Evolutionary conservation across 2,113 vertebrate species (phyloP).

Genomic region (Scomber japonicus): DNA sequence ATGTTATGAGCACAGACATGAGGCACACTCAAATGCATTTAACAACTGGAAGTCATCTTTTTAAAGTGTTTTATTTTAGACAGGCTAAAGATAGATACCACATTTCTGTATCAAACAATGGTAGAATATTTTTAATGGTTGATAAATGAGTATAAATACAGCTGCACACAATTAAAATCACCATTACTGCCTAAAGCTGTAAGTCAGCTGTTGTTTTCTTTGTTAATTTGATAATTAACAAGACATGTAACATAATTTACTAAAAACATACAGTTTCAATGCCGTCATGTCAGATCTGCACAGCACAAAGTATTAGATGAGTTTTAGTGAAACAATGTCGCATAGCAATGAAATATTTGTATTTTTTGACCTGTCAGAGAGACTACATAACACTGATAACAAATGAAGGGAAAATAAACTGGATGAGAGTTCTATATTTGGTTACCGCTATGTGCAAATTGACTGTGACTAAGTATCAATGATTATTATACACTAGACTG

Average conservation of each 20-base stretch:
- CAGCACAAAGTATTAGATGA: not conserved
- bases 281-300: not conserved
- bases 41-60: not conserved
- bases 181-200: not conserved
- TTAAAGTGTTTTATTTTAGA: conserved; percentile 24
- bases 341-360: conserved; percentile 24
- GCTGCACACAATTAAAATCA: conserved; percentile 42
- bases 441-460: conserved; percentile 42
- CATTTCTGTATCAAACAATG: conserved; percentile 2
- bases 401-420: conserved; percentile 56
- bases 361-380: conserved; percentile 36
- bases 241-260: conserved; percentile 33
- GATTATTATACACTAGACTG: conserved; percentile 47
- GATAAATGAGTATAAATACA: conserved; percentile 44
- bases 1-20: not conserved
- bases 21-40: not conserved
- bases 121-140: not conserved
- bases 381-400: conserved; percentile 28
- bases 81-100: conserved; percentile 15
- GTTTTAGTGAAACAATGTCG: conserved; percentile 17
- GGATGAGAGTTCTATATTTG: conserved; percentile 55
- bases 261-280: not conserved
- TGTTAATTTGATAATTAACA: conserved; percentile 29
- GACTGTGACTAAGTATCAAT: conserved; percentile 59
- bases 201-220: not conserved